Evolutionary conservation across 2,888 invertebrate genomes (phyloP).

Genomic region (Micoletzkya japonica): DNA sequence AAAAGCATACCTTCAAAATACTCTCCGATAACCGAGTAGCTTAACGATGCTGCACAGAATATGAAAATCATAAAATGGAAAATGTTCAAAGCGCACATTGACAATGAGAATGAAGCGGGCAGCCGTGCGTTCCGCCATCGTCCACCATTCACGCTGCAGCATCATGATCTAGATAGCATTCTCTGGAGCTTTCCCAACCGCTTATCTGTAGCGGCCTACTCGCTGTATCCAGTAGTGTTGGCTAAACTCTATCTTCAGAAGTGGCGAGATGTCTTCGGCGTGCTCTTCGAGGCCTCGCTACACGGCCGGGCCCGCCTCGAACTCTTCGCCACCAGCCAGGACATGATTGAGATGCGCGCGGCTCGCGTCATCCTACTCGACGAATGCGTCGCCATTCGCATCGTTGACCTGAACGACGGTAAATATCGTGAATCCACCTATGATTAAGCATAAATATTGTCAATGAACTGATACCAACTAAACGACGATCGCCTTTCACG

Average conservation of each 20-base stretch:
- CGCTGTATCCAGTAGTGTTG: neutral
- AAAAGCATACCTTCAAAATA: too few relatives aligned
- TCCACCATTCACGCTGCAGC: too few relatives aligned
- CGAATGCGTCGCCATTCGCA: neutral
- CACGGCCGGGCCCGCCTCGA: slow-evolving; percentile 15
- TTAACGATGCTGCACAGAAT: too few relatives aligned
- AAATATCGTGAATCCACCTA: neutral
- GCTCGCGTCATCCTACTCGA: neutral
- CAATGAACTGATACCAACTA: neutral
- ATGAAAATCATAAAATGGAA: too few relatives aligned
- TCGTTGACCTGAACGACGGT: slow-evolving; percentile 17
- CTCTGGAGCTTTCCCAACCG: too few relatives aligned
- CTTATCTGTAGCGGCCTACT: neutral
- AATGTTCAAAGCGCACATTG: too few relatives aligned
- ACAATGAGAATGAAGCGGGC: too few relatives aligned
- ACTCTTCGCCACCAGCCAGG: neutral
- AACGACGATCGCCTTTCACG: too few relatives aligned
- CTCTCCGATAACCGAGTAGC: too few relatives aligned
- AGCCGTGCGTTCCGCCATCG: too few relatives aligned
- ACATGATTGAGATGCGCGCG: neutral
- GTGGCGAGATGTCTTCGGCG: slow-evolving; percentile 13
- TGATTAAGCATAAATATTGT: neutral
- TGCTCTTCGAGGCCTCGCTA: neutral
- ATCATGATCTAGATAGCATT: too few relatives aligned
- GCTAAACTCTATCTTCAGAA: neutral